These are phyloP conservation scores for Tiaroga cobitis DNA, from an alignment of 2,797 vertebrate genomes.

Conservation along the genomic window DNA sequence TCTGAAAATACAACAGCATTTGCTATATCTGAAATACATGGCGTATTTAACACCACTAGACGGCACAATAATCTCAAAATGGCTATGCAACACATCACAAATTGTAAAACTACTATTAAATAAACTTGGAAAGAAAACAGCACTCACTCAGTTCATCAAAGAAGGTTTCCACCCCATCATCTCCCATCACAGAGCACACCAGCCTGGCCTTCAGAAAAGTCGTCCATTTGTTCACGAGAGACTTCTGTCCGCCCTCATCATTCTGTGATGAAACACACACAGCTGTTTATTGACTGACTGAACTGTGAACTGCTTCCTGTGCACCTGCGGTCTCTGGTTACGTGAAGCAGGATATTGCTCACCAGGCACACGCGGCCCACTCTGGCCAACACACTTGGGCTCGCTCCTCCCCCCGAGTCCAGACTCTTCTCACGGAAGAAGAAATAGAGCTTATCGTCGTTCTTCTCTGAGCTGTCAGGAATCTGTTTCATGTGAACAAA, in stretches of 20 bases:
- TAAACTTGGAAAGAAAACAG: background rate
- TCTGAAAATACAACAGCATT: background rate
- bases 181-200: constrained; percentile 87
- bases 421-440: constrained; percentile 85
- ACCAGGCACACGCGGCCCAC: constrained; percentile 87
- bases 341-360: constrained; percentile 55
- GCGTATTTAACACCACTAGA: constrained; percentile 8
- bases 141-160: constrained; percentile 87
- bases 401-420: constrained; percentile 77
- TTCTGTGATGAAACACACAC: constrained; percentile 74
- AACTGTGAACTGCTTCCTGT: constrained; percentile 23
- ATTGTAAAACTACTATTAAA: background rate
- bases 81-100: background rate
- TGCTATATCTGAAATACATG: constrained; percentile 1
- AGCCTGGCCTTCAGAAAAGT: constrained; percentile 94
- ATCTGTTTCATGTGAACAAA: constrained; percentile 84
- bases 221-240: constrained; percentile 93
- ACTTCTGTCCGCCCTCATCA: constrained; percentile 91
- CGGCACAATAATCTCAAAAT: background rate
- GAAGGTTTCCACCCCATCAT: constrained; percentile 84
- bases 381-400: constrained; percentile 78
- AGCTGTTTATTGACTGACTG: background rate
- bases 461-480: constrained; percentile 82
- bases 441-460: constrained; percentile 86
- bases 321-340: constrained; percentile 4